A percentile compares a stretch with the other conserved stretches of the same genome.
Evolutionary conservation across 92 coral and sea anemone genomes (phyloP).

Genomic region (Nematostella vectensis): DNA sequence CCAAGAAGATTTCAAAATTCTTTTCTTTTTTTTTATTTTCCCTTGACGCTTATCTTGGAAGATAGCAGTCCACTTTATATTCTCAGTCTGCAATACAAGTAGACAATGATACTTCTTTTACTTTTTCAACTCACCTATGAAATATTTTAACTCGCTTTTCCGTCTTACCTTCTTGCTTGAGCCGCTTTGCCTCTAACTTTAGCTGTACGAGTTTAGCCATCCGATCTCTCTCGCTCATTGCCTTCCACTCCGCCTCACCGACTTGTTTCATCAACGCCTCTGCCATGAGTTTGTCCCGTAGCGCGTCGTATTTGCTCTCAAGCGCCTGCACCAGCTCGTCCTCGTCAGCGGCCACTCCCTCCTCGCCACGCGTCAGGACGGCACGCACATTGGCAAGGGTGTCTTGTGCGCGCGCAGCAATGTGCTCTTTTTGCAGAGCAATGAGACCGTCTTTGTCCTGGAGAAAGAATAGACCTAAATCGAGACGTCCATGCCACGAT

Average conservation of each 20-base stretch:
- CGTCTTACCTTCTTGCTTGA: slow-evolving; percentile 67
- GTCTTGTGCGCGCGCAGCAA: slow-evolving; percentile 45
- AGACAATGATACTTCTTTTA: too few relatives aligned
- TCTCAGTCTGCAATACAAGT: too few relatives aligned
- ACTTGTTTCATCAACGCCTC: slow-evolving; percentile 79
- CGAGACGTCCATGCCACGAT: not conserved
- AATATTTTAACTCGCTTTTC: too few relatives aligned
- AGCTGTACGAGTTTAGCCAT: slow-evolving; percentile 70
- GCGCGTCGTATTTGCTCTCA: slow-evolving; percentile 89
- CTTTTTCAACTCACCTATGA: too few relatives aligned
- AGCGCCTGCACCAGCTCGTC: slow-evolving; percentile 84
- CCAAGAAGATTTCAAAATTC: too few relatives aligned
- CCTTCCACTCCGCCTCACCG: slow-evolving; percentile 87
- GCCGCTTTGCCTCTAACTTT: slow-evolving; percentile 76
- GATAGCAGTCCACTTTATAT: too few relatives aligned
- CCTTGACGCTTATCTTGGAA: too few relatives aligned
- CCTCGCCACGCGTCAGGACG: slow-evolving; percentile 71
- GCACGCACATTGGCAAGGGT: slow-evolving; percentile 54
- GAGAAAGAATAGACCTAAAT: too few relatives aligned
- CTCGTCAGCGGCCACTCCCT: slow-evolving; percentile 63
- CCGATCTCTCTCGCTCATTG: slow-evolving; percentile 78
- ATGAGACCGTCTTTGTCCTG: slow-evolving; percentile 72
- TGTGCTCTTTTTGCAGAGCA: slow-evolving; percentile 65
- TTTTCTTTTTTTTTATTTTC: too few relatives aligned
- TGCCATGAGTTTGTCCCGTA: slow-evolving; percentile 80